Base-by-base conservation (phyloP, 2,113 vertebrate species). In the Rallus limicola region DNA sequence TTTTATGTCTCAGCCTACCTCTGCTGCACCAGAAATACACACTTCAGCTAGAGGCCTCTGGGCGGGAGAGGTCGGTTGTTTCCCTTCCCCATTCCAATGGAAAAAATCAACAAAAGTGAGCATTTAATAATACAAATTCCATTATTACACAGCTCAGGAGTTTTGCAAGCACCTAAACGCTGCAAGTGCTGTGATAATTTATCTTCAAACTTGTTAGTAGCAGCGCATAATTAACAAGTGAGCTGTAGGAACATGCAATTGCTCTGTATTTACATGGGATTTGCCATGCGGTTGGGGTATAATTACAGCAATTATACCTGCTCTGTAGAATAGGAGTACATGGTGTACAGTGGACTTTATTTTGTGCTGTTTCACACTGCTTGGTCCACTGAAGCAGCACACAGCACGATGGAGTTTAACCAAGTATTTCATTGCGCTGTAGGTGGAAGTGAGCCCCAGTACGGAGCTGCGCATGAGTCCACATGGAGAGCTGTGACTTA, bases 181-280 rank as follows among this genome's bases (percentile, higher is more conserved):
- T 92, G 46, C 68, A 72, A 91, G 56, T 52, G 64, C 92, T 78
- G 40, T 33, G 71, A 56, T 91, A 86, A 93, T 94, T 96, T 77
- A 82, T 84, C 90, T 92, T 88, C 87, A 92, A 92, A 82, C 76
- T 94, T 13, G 13, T 87, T 90, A 65, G 70, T 34, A 89, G 68
- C 80, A 16, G 33, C 21, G 80, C 70, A 62, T 91, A 96, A 96
- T 97, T 94, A 92, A 88, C n/a, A 10, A 65, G 67, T 14, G 68
- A 80, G 80, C 85, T 90, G 87, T 33, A 91, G 88, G 78, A 93
- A 88, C 83, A 55, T 2, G 86, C 93, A 81, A 42, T 75, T 63
- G 55, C 82, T 81, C 7, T 46, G 60, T 56, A 65, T 91, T 84
- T 91, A 56, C 87, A 9, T 3, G 60, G 29, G 34, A 16, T 75